These are phyloP conservation scores for Cnemophilus loriae DNA, from an alignment of 2,113 vertebrate species.

Conservation along the genomic window DNA sequence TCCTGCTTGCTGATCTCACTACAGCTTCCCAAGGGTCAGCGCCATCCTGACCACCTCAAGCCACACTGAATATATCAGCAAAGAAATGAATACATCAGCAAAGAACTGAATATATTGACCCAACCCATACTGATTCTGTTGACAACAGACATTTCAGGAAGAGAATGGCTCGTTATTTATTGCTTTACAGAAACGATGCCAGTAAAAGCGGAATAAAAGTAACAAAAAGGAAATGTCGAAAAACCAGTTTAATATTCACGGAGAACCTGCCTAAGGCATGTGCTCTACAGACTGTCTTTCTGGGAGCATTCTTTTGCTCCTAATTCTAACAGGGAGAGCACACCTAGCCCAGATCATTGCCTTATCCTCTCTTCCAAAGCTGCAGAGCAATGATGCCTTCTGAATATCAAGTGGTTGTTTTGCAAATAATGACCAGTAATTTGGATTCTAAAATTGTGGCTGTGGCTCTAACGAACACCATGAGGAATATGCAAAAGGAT, in stretches of 20 bases:
- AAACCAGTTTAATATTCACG: background rate
- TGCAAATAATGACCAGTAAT: background rate
- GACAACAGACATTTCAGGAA: background rate
- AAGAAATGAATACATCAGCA: background rate
- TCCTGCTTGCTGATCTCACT: background rate
- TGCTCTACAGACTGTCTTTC: background rate
- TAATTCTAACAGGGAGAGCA: background rate
- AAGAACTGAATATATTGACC: background rate
- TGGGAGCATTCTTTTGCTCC: background rate
- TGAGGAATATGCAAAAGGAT: background rate
- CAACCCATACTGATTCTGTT: background rate
- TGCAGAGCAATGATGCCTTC: background rate
- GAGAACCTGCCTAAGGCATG: rapidly evolving
- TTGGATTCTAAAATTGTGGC: background rate
- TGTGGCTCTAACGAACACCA: background rate
- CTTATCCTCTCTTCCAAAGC: background rate
- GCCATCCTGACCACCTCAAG: background rate
- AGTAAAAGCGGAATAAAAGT: background rate
- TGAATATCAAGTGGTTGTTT: background rate
- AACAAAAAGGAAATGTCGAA: background rate
- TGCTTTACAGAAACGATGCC: rapidly evolving
- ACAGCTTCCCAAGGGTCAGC: background rate
- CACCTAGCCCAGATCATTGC: too few species aligned
- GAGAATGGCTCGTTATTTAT: background rate
- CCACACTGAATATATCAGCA: background rate